These are phyloP conservation scores for Oryzias javanicus DNA, from an alignment of 2,113 vertebrate genomes.

Conservation along the genomic window DNA sequence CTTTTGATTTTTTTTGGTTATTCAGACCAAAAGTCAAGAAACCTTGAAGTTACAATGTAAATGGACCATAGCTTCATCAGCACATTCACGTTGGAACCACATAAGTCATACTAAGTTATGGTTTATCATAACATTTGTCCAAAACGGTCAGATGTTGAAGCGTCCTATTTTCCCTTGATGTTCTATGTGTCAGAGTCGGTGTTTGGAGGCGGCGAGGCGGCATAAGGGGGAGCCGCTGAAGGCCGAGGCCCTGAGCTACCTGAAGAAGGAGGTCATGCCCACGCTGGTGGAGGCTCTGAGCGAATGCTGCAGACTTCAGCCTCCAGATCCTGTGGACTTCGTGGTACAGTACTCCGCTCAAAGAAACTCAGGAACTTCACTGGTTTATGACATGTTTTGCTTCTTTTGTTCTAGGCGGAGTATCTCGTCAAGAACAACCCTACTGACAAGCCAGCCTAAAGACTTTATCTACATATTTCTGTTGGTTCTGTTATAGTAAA, in stretches of 20 bases:
- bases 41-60: too few relatives aligned
- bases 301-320: conserved; percentile 81
- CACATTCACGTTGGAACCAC: too few relatives aligned
- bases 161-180: too few relatives aligned
- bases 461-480: too few relatives aligned
- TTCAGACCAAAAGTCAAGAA: too few relatives aligned
- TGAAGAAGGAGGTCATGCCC: conserved; percentile 87
- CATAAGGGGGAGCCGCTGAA: conserved; percentile 83
- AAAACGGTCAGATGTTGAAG: too few relatives aligned
- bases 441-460: conserved; percentile 10
- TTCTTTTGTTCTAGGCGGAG: conserved; percentile 69
- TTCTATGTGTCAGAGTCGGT: conserved; percentile 69
- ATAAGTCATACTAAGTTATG: too few relatives aligned
- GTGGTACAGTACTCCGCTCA: conserved; percentile 63
- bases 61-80: too few relatives aligned
- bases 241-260: conserved; percentile 82
- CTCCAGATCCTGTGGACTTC: conserved; percentile 88
- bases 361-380: too few relatives aligned
- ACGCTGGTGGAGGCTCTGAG: conserved; percentile 85
- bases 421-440: conserved; percentile 70
- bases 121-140: too few relatives aligned
- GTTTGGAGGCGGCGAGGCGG: conserved; percentile 74
- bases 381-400: background rate
- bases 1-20: too few relatives aligned
- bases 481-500: too few relatives aligned